Base-by-base conservation (phyloP, 2,113 vertebrate species). In the Tetraodon nigroviridis region DNA sequence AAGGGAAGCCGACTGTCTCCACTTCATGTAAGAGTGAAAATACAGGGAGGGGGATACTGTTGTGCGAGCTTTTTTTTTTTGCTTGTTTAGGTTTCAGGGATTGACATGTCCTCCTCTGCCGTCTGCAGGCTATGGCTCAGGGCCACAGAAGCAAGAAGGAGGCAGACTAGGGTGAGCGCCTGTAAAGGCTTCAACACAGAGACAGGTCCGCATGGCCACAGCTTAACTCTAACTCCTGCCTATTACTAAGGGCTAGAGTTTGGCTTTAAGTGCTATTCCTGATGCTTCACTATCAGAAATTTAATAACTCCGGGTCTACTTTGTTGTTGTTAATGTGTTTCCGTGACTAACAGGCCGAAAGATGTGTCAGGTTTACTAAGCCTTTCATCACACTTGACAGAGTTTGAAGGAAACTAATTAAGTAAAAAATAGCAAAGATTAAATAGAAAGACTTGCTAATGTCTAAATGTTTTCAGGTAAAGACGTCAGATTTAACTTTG, bases 171-270 rank as follows among this genome's bases (percentile, higher is more conserved):
- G 12, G 15, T 7, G 24, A 62, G 58, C 52, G 51, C 55, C 54
- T 16, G 54, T 55, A 64, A 65, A 75, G 75, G 68, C 71, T 60
- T 77, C 58, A 71, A 60, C 37, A 15, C 51, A 74, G 77, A 75
- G 76, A 74, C 59, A 58, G 68, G 65, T 69, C 77, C 40, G 69
- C 77, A 82, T 80, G 81, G 48, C 79, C 63, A 58, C 66, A 80
- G 81, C 82, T 85, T 86, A 74, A 54, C 66, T 71, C 70, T 75
- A 86, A 88, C 75, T 86, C 78, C 81, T 71, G 69, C 80, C 78
- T 87, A 83, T 87, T 85, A 87, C 71, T 60, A 7, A 63, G 54
- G 71, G 66, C 81, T 76, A 64, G 40, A 49, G 49, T 6, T 53
- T 15, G 80, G 76, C 76, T 85, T 79, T 83, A 50, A 20, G 59